phyloP scores from a whole-genome alignment of 2,113 vertebrate species.

The Paratilapia polleni region DNA sequence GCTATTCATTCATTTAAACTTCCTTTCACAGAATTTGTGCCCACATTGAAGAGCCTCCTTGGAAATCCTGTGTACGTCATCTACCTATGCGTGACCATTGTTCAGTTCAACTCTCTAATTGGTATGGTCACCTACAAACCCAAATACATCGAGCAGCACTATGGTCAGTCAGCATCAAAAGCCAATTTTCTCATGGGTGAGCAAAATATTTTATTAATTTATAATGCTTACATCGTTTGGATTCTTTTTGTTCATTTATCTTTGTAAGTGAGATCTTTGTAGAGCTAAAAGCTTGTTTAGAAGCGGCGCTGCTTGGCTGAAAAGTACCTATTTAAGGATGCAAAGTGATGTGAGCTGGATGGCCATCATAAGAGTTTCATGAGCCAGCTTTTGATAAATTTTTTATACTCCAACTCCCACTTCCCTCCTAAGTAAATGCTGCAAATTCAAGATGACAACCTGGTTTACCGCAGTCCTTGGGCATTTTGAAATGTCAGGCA shows the following conservation, averaged over 20 bases:
- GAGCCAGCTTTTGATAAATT: conserved; percentile 40
- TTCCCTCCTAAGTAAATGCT: conserved; percentile 11
- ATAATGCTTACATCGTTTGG: not conserved
- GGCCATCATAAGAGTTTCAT: conserved; percentile 47
- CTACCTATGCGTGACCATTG: conserved; percentile 86
- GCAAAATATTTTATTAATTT: conserved; percentile 13
- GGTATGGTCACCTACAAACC: conserved; percentile 97
- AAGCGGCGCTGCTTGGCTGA: not conserved
- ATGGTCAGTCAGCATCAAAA: conserved; percentile 89
- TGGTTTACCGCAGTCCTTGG: not conserved
- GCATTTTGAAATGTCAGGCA: not conserved
- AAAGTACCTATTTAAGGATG: conserved; percentile 14
- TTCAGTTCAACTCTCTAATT: conserved; percentile 93
- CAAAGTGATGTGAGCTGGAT: conserved; percentile 24
- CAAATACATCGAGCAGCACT: conserved; percentile 96
- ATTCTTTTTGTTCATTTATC: not conserved
- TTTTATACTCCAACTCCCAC: conserved; percentile 32
- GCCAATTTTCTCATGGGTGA: conserved; percentile 95
- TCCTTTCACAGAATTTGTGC: conserved; percentile 86
- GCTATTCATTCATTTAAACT: conserved; percentile 10
- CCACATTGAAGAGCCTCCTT: conserved; percentile 87
- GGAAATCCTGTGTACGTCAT: conserved; percentile 88
- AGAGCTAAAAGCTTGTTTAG: not conserved
- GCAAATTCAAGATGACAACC: conserved; percentile 11
- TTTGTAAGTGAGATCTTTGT: not conserved